These are phyloP conservation scores for Ornithoptera alexandrae DNA, from an alignment of 2,888 invertebrate genomes.

Conservation along the genomic window DNA sequence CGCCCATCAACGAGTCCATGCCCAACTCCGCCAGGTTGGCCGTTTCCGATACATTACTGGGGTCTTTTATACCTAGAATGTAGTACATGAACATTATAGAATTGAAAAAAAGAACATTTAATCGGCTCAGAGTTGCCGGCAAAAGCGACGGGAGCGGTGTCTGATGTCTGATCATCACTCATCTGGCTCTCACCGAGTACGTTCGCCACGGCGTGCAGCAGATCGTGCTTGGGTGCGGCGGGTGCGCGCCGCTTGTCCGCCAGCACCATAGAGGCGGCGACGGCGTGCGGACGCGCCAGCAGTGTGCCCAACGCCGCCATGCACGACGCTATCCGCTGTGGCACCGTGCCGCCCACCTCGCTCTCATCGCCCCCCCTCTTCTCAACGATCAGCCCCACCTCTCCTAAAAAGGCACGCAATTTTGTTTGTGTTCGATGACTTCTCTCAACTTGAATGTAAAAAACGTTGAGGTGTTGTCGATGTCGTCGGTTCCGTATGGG, in stretches of 20 bases:
- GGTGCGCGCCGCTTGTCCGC: constrained; percentile 89
- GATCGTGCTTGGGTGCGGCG: constrained; percentile 72
- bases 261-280: constrained; percentile 90
- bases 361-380: constrained; percentile 94
- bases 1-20: constrained; percentile 99
- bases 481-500: too few relatives aligned
- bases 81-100: not conserved
- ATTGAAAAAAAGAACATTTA: not conserved
- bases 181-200: constrained; percentile 83
- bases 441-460: too few relatives aligned
- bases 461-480: too few relatives aligned
- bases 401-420: constrained; percentile 73
- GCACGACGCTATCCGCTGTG: constrained; percentile 97
- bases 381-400: constrained; percentile 95
- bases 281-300: constrained; percentile 92
- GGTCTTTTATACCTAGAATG: constrained; percentile 88
- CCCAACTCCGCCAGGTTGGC: constrained; percentile 95
- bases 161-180: not conserved
- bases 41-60: constrained; percentile 85
- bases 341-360: constrained; percentile 96
- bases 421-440: not conserved
- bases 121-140: not conserved
- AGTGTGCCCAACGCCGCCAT: constrained; percentile 92
- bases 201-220: constrained; percentile 91
- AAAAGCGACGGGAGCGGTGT: not conserved